Conservation (phyloP, 2,113 vertebrate species). For the Paradoxurus hermaphroditus region DNA sequence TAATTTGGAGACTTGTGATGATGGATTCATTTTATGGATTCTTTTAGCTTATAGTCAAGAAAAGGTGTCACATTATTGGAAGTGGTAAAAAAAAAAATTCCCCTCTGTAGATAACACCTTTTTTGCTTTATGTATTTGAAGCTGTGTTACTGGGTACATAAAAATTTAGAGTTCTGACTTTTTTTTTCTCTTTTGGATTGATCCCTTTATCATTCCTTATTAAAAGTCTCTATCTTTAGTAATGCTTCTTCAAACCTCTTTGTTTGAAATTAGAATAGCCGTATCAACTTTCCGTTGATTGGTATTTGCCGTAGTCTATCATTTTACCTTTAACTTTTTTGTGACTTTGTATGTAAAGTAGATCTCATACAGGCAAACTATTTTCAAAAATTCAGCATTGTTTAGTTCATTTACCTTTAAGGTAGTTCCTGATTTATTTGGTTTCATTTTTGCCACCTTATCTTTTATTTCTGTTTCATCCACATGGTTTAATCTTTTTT, state of each 20-base stretch:
- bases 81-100: not conserved
- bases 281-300: not conserved
- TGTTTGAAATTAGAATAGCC: constrained; percentile 11
- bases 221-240: not conserved
- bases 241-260: not conserved
- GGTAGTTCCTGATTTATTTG: not conserved
- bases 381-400: not conserved
- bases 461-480: not conserved
- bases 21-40: constrained; percentile 2
- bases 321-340: constrained; percentile 18
- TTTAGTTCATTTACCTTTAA: constrained; percentile 46
- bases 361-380: not conserved
- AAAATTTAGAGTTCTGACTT: not conserved
- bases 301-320: not conserved
- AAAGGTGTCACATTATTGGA: not conserved
- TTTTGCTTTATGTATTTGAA: constrained; percentile 30
- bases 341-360: not conserved
- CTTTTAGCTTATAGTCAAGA: not conserved
- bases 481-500: not conserved
- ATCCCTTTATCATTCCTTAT: not conserved
- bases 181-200: not conserved
- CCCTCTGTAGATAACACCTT: not conserved
- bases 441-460: constrained; percentile 29
- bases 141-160: not conserved
- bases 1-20: not conserved